These are phyloP conservation scores for Shargacucullia verbasci DNA, from an alignment of 2,888 invertebrate species.

Conservation along the genomic window DNA sequence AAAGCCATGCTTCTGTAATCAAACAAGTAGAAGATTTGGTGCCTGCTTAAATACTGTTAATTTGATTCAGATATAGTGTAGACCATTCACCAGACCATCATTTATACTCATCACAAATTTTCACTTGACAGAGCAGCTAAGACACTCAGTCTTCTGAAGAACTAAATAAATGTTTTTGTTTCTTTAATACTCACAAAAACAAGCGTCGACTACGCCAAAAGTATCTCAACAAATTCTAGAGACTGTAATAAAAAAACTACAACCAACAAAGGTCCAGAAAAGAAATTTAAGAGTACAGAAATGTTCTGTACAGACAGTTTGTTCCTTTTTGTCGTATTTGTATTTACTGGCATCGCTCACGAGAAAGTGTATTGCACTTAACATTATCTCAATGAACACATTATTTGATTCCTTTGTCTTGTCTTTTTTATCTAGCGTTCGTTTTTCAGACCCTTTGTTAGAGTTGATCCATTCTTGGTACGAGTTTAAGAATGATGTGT, in stretches of 20 bases:
- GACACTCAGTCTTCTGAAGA: neutral
- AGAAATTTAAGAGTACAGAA: conserved; percentile 21
- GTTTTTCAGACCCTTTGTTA: conserved; percentile 15
- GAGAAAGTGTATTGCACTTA: conserved; percentile 28
- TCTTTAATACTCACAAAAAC: too few species aligned
- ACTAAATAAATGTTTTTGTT: neutral
- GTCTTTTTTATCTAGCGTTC: conserved; percentile 1
- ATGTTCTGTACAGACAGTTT: conserved; percentile 21
- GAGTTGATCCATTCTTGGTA: neutral
- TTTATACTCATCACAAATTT: too few species aligned
- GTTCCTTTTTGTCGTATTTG: conserved; percentile 27
- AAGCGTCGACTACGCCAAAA: conserved; percentile 10
- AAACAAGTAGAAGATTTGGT: too few species aligned
- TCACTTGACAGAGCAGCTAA: too few species aligned
- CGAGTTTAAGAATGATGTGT: neutral
- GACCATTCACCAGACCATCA: too few species aligned
- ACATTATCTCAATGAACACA: conserved; percentile 39
- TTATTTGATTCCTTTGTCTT: conserved; percentile 34
- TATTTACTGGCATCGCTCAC: conserved; percentile 42
- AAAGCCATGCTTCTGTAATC: too few species aligned
- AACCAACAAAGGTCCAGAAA: conserved; percentile 31
- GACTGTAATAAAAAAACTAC: conserved; percentile 27
- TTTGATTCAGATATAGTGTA: too few species aligned
- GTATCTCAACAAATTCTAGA: conserved; percentile 24
- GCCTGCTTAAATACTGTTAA: too few species aligned